A percentile compares a stretch with the other conserved stretches of the same genome.
phyloP scores from a whole-genome alignment of 2,113 vertebrate genomes.

The Herpailurus yagouaroundi region DNA sequence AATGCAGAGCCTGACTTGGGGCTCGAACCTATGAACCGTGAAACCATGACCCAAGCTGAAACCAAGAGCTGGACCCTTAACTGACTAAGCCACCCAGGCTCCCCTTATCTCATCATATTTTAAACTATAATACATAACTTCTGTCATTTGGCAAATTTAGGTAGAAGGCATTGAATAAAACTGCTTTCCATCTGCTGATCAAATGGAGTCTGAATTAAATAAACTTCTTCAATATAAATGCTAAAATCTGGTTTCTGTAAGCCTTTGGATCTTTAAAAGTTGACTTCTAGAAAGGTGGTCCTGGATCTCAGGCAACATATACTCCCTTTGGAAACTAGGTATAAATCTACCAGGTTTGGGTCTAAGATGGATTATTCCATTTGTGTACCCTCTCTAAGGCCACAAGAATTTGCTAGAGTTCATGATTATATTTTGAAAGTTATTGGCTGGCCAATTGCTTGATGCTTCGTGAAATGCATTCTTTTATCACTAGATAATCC shows the following conservation, averaged over 20 bases:
- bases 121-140: conserved; percentile 5
- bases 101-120: background rate
- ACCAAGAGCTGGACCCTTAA: too few relatives aligned
- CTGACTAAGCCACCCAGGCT: too few relatives aligned
- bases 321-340: background rate
- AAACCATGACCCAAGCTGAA: too few relatives aligned
- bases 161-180: background rate
- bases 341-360: background rate
- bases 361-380: background rate
- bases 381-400: background rate
- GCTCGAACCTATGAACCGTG: too few relatives aligned
- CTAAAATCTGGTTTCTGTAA: background rate
- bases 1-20: too few relatives aligned
- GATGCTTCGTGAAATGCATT: background rate
- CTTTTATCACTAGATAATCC: background rate
- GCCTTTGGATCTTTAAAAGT: background rate
- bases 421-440: background rate
- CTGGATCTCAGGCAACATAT: background rate
- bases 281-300: background rate
- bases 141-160: background rate
- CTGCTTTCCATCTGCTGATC: background rate
- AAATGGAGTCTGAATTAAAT: background rate
- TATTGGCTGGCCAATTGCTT: background rate
- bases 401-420: background rate
- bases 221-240: background rate